Evolutionary conservation across 1,140 invertebrate genomes (phyloP).

Genomic region (Diabrotica undecimpunctata): DNA sequence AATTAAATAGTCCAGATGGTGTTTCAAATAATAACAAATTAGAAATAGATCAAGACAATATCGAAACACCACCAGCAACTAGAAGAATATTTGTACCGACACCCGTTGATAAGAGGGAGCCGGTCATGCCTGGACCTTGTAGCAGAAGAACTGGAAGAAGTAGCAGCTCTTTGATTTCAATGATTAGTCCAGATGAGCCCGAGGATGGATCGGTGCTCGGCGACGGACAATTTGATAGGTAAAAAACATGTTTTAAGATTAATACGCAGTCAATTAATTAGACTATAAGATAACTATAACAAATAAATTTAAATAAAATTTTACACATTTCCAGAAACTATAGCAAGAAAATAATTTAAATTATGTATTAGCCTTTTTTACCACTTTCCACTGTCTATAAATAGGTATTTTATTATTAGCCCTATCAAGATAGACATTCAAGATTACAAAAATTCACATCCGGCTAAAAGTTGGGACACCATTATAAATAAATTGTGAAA

Average conservation of each 20-base stretch:
- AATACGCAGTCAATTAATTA: no score
- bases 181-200: constrained; percentile 43
- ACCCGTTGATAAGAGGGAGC: constrained; percentile 57
- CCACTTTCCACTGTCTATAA: no score
- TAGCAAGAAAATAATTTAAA: no score
- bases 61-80: constrained; percentile 81
- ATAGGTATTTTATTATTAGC: no score
- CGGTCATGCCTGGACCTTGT: constrained; percentile 46
- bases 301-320: no score
- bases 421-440: no score
- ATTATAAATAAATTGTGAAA: no score
- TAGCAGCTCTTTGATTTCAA: constrained; percentile 12
- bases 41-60: constrained; percentile 86
- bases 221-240: constrained; percentile 72
- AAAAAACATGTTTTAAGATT: not conserved
- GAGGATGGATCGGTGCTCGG: constrained; percentile 55
- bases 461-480: no score
- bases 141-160: constrained; percentile 49
- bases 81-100: constrained; percentile 63
- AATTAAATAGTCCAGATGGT: not conserved
- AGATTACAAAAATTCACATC: no score
- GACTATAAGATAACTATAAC: no score
- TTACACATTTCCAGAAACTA: no score
- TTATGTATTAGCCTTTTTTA: no score
- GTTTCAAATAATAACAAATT: not conserved